These are phyloP conservation scores for Metopolophium dirhodum DNA, from an alignment of 1,140 invertebrate genomes.

Conservation along the genomic window DNA sequence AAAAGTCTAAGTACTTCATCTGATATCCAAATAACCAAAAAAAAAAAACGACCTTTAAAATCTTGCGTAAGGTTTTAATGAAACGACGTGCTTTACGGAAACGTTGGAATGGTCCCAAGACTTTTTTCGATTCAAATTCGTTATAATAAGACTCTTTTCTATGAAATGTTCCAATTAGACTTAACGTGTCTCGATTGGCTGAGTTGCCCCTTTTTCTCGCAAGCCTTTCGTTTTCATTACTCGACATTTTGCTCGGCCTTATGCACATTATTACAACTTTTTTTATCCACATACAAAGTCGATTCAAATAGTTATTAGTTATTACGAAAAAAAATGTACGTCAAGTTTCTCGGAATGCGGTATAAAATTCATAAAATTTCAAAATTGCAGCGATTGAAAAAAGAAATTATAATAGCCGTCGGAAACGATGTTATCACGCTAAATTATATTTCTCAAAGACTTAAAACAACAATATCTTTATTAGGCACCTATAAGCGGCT, in stretches of 20 bases:
- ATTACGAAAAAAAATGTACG: not conserved
- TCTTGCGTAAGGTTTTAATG: not conserved
- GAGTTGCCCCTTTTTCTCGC: not conserved
- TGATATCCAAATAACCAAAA: not conserved
- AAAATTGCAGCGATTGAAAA: not conserved
- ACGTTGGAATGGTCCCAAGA: not conserved
- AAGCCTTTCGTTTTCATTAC: not conserved
- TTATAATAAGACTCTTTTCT: not conserved
- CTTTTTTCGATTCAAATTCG: slow-evolving; percentile 16
- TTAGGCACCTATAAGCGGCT: not conserved
- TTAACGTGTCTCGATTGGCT: not conserved
- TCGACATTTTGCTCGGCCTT: not conserved
- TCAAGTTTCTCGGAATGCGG: not conserved
- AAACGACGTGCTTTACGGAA: not conserved
- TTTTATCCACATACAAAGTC: not conserved
- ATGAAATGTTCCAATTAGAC: slow-evolving; percentile 20
- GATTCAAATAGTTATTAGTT: not conserved
- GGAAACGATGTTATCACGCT: not conserved
- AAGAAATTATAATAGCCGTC: not conserved
- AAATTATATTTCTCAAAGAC: not conserved
- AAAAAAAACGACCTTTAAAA: slow-evolving; percentile 3
- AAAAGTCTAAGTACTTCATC: not conserved
- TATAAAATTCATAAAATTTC: not conserved
- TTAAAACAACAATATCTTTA: not conserved
- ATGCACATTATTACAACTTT: not conserved